These are phyloP conservation scores for Pseudomugil tenellus DNA, from an alignment of 2,797 vertebrate species.

Conservation along the genomic window DNA sequence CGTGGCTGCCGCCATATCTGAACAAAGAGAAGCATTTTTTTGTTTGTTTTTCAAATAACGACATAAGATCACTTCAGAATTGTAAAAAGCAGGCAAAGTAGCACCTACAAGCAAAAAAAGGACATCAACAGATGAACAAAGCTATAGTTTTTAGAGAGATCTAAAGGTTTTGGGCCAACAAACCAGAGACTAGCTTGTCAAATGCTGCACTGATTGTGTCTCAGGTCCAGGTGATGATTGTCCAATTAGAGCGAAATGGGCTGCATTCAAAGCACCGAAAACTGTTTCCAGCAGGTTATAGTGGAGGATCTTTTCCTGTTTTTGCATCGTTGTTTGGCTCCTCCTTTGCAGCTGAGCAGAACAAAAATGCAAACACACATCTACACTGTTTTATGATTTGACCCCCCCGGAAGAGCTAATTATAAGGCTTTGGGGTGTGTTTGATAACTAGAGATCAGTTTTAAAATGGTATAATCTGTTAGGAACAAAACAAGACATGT, in stretches of 20 bases:
- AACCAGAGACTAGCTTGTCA: slow-evolving; percentile 4
- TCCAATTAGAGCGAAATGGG: slow-evolving; percentile 42
- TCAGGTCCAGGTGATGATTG: slow-evolving; percentile 48
- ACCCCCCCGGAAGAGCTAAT: slow-evolving; percentile 24
- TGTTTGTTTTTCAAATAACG: background rate
- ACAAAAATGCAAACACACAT: slow-evolving; percentile 15
- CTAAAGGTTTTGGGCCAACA: slow-evolving; percentile 15
- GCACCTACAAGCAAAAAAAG: slow-evolving; percentile 31
- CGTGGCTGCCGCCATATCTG: slow-evolving; percentile 63
- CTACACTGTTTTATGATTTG: background rate
- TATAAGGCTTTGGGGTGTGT: slow-evolving; percentile 5
- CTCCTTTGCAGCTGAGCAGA: background rate
- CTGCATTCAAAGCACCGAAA: slow-evolving; percentile 23
- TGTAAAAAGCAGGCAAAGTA: fast-evolving
- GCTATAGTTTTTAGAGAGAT: slow-evolving; percentile 33
- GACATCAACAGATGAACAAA: slow-evolving; percentile 15
- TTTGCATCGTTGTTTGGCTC: background rate
- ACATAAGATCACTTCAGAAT: background rate
- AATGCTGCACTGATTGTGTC: slow-evolving; percentile 46
- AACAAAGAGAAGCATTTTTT: background rate
- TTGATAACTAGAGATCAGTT: too few species aligned
- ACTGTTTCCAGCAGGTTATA: background rate
- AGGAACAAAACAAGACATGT: background rate
- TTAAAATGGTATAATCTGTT: background rate
- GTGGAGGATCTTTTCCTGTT: background rate